Base-by-base conservation (phyloP, 2,113 vertebrate species). In the Ictidomys tridecemlineatus region DNA sequence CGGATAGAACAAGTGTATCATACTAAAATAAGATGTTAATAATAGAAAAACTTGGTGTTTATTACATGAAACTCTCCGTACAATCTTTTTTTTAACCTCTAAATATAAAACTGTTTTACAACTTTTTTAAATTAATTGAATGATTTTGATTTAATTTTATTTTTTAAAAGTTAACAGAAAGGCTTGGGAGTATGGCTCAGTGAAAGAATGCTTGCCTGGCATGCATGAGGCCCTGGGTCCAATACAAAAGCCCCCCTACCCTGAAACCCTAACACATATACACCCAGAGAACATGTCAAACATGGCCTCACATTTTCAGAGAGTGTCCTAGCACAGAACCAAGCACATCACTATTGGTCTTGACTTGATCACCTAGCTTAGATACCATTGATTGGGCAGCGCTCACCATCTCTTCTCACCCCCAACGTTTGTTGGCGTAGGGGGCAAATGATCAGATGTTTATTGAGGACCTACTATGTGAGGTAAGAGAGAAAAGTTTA, bases 71-170 rank as follows among this genome's bases (percentile, higher is more conserved):
- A 30, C 37, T 45, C 42, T 65, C 82, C 10, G 2, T 22, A 18
- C 72, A 53, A 32, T 17, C 58, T 83, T 32, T n/a, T 61, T 45
- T 74, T 13, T 67, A 73, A 73, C 73, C 34, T 76, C 3, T 34
- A 87, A 89, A 42, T 58, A 70, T 95, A 51, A 83, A 93, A 82
- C 53, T 90, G 3, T 51, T 77, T 1, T 76, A 76, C 80, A 80
- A 11, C 65, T 72, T 79, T 79, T 37, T 17, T n/a, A 85, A 86
- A 83, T n/a, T 45, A 58, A 79, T 34, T 8, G 85, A 32, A 67
- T 45, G 17, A 72, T 26, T 65, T 73, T 65, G 22, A 73, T 24
- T 87, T 85, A 67, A 30, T 77, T 32, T 85, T 65, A 51, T 84
- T 89, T 89, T 87, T 63, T 3, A 3, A 80, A 78, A 67, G 1